These are phyloP conservation scores for Aurelia sp. DNA, from an alignment of 30 jellyfish, hydroid and myxozoan species.

Conservation along the genomic window DNA sequence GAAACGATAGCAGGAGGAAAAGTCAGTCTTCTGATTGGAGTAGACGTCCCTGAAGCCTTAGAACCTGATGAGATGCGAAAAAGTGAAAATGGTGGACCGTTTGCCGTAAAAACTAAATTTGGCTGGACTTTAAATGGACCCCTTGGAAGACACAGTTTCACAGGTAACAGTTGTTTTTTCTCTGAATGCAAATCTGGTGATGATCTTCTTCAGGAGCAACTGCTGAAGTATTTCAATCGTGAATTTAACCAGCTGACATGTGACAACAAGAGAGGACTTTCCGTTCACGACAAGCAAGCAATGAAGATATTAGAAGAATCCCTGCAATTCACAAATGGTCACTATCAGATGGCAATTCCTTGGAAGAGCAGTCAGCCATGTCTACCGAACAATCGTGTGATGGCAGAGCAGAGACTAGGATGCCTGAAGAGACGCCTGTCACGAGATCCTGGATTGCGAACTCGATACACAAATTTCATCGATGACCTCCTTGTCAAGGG, in stretches of 20 bases:
- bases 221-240: slow-evolving; percentile 23
- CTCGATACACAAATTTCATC: neutral
- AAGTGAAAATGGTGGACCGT: neutral
- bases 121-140: slow-evolving; percentile 5
- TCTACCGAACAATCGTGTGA: no score
- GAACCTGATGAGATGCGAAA: neutral
- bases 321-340: neutral
- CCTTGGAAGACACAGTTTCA: neutral
- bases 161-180: slow-evolving; percentile 2
- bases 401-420: slow-evolving; percentile 9
- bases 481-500: slow-evolving; percentile 15
- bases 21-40: neutral
- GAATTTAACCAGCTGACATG: slow-evolving; percentile 29
- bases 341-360: no score
- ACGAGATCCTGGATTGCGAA: neutral
- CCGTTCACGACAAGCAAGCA: slow-evolving; percentile 55
- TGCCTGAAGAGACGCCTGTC: no score
- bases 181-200: neutral
- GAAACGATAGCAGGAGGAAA: neutral
- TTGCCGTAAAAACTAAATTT: neutral
- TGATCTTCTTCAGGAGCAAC: slow-evolving; percentile 14
- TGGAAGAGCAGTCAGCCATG: no score
- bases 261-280: slow-evolving; percentile 23
- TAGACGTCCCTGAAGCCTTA: neutral
- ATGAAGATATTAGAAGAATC: slow-evolving; percentile 33